Evolutionary conservation across 1,140 invertebrate genomes (phyloP).

Genomic region (Magallana angulata): DNA sequence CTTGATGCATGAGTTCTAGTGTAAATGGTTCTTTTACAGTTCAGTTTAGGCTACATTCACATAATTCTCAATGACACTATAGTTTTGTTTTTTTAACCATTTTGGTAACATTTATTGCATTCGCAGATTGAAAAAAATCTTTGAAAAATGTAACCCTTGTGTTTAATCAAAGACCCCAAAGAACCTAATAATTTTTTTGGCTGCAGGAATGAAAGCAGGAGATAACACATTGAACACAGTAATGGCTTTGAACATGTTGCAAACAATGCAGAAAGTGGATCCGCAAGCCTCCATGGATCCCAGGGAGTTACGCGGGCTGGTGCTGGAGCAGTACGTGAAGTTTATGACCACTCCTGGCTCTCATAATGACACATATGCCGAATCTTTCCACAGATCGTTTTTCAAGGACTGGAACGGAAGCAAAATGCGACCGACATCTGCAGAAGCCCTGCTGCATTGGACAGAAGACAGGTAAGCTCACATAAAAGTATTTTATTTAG

Average conservation of each 20-base stretch:
- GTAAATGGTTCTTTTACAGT: no score
- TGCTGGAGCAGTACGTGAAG: slow-evolving; percentile 72
- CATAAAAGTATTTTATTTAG: not conserved
- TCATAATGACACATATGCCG: slow-evolving; percentile 74
- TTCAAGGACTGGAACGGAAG: slow-evolving; percentile 71
- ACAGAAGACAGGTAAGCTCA: slow-evolving; percentile 68
- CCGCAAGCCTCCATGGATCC: slow-evolving; percentile 55
- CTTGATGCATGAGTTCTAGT: not conserved
- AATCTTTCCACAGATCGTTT: slow-evolving; percentile 73
- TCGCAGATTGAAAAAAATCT: no score
- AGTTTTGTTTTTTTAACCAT: no score
- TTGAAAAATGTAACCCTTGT: no score
- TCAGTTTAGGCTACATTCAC: no score
- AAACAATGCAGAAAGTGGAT: slow-evolving; percentile 67
- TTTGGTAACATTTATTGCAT: no score
- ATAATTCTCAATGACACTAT: no score
- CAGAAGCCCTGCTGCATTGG: slow-evolving; percentile 66
- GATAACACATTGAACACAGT: slow-evolving; percentile 73
- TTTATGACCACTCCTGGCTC: slow-evolving; percentile 75
- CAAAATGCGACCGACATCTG: slow-evolving; percentile 54
- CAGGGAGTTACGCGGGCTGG: slow-evolving; percentile 61
- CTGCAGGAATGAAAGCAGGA: slow-evolving; percentile 73
- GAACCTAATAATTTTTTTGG: no score
- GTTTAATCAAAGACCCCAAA: no score
- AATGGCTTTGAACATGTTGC: slow-evolving; percentile 67